phyloP scores from a whole-genome alignment of 2,113 vertebrate genomes.

The Nycticebus coucang region DNA sequence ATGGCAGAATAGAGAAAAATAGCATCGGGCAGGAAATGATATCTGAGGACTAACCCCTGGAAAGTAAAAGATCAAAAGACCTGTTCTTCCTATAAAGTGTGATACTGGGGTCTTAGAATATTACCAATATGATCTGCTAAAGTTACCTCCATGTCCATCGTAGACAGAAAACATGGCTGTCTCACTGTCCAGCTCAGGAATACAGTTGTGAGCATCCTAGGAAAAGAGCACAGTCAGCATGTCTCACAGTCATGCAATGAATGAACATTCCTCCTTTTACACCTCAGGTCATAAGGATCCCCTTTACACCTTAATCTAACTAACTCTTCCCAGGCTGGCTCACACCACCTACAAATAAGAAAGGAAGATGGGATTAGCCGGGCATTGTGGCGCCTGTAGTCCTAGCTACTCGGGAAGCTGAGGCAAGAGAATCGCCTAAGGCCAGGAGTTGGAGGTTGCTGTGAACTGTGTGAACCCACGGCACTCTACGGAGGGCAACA shows the following conservation, averaged over 20 bases:
- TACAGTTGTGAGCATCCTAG: slow-evolving; percentile 99
- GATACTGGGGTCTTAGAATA: background rate
- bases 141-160: slow-evolving; percentile 98
- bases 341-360: slow-evolving; percentile 48
- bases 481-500: too few relatives aligned
- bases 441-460: too few relatives aligned
- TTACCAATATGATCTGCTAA: slow-evolving; percentile 19
- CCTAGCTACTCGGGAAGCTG: too few relatives aligned
- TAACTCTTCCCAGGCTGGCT: slow-evolving; percentile 16
- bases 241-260: slow-evolving; percentile 31
- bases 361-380: background rate
- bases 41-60: background rate
- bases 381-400: too few relatives aligned
- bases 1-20: background rate
- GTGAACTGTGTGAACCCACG: too few relatives aligned
- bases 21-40: background rate
- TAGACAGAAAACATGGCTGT: slow-evolving; percentile 99
- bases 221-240: slow-evolving; percentile 65
- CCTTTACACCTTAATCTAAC: background rate
- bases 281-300: background rate
- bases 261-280: background rate
- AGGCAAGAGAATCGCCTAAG: too few relatives aligned
- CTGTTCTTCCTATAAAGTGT: background rate
- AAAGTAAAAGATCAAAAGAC: slow-evolving; percentile 35
- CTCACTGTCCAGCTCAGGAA: slow-evolving; percentile 95